Evolutionary conservation across 1,140 invertebrate species (phyloP), one percentile per base, ranked within the genome.

Genomic region (Pantala flavescens): DNA sequence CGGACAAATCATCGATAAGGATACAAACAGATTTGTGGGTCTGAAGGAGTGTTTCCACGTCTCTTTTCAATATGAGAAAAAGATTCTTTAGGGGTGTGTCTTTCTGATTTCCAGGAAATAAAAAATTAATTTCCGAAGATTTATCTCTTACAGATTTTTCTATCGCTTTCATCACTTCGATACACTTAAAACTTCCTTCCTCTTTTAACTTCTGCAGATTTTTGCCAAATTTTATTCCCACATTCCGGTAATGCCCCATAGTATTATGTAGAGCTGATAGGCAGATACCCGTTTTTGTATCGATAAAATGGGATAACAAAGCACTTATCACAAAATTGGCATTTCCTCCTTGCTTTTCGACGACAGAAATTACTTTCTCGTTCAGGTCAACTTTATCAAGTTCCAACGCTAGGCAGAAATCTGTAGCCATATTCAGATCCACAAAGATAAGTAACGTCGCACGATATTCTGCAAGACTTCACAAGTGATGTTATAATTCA

Each of bases 171-270:
- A 86, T 84, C 24, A 84, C 84, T 80, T 88, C 87, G 55, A 87
- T 85, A 74, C 88, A 84, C 70, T 83, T 80, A 12, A 90, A 79
- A 16, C 84, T 80, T 0, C 83, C 85, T 73, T 85, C 82, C 21
- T 87, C 85, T 74, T 86, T 80, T 77, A 87, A 81, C 74, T 85
- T 84, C 43, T 85, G 84, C 24, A 91, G 82, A 81, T 91, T 90
- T 78, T 90, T 90, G 28, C 90, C 90, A 78, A 91, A 83, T 79
- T 89, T 88, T 79, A 89, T 86, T n/a, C 89, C 88, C 73, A 91
- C 84, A 81, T 87, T 89, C 73, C 90, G 87, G 78, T 91, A 92
- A 79, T 92, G 90, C 24, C 85, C 83, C 72, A 90, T 84, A 7
- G 88, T 88, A 77, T 91, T 90, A 77, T 92, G 90, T 76, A 89